Evolutionary conservation across 2,888 invertebrate species (phyloP), one percentile per base, ranked within the genome.

Genomic region (Spilosoma lubricipeda): DNA sequence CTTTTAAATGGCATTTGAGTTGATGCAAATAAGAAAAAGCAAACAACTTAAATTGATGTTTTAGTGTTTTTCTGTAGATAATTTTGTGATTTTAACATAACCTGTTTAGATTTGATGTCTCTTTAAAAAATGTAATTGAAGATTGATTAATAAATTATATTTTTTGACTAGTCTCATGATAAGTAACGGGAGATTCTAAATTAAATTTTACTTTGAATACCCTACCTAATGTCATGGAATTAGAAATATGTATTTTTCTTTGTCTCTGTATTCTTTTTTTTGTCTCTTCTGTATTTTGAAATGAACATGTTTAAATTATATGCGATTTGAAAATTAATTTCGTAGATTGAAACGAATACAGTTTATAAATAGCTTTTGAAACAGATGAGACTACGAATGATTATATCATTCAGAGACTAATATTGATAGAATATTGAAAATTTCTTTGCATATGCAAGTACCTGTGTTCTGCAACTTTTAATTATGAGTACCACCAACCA

Each of bases 21-120:
- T 67, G 33, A 48, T 67, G 48, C 48, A 45, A 67, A 67, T 67
- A 9, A 48, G 67, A 30, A 67, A 67, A 63, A 63, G 63, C 63
- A 63, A 63, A 63, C 30, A 63, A 63, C 63, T 18, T 30, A 30
- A 63, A 18, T 30, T 30, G 30, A 63, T 63, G 18, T 63, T 59
- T 59, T 63, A 30, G 30, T 63, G 18, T 30, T 63, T 63, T 63
- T 63, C 63, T 30, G 63, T 30, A 15, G 59, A 59, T 59, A 27
- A 59, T 9, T 59, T 59, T 27, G 59, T 13, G 52, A 56, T 56
- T 56, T 59, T 59, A 59, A n/a, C 27, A 59, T 59, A 59, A 59
- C 59, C 59, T 30, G 59, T 59, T 56, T 11, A 9, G 3, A 9
- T n/a, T 8, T n/a, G 52, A 56, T n/a, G 20, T 23, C n/a, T 56